A percentile compares a stretch with the other conserved stretches of the same genome.
Conservation (phyloP, 1,140 invertebrate species). For the Trachymyrmex cornetzi region DNA sequence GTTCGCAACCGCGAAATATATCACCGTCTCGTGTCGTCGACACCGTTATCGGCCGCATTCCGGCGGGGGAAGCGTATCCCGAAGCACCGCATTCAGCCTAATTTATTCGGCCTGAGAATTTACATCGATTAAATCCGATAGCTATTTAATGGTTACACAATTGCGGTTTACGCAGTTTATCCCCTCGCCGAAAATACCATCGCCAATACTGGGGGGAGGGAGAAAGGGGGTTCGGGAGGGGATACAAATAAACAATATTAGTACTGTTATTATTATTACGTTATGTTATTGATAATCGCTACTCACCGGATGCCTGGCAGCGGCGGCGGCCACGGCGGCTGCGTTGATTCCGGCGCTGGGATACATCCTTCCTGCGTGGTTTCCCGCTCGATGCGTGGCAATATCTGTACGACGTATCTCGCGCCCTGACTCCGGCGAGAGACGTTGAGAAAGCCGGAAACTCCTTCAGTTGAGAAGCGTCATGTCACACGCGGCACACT, state of each 20-base stretch:
- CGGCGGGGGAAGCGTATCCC: neutral
- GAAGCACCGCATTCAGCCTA: neutral
- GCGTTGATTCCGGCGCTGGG: constrained; percentile 89
- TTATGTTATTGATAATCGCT: constrained; percentile 35
- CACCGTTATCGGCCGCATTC: neutral
- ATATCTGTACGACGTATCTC: neutral
- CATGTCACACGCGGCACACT: constrained; percentile 60
- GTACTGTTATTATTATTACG: constrained; percentile 2
- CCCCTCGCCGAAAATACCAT: constrained; percentile 15
- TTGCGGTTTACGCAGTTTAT: constrained; percentile 44
- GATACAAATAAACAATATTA: constrained; percentile 25
- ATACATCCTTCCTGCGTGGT: constrained; percentile 85
- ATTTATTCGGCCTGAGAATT: constrained; percentile 42
- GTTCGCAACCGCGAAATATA: constrained; percentile 1
- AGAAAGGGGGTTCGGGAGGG: too few relatives aligned
- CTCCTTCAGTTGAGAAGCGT: constrained; percentile 27
- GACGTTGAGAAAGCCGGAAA: neutral
- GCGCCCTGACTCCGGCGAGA: neutral
- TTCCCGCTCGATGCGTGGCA: constrained; percentile 11
- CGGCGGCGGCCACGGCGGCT: constrained; percentile 88
- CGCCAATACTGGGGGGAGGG: neutral
- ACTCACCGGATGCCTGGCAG: constrained; percentile 89
- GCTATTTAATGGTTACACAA: constrained; percentile 26
- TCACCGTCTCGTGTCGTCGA: constrained; percentile 25
- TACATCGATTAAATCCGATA: constrained; percentile 33